Base-by-base conservation (phyloP, 2,888 invertebrate genomes). In the Phaonia tiefii region DNA sequence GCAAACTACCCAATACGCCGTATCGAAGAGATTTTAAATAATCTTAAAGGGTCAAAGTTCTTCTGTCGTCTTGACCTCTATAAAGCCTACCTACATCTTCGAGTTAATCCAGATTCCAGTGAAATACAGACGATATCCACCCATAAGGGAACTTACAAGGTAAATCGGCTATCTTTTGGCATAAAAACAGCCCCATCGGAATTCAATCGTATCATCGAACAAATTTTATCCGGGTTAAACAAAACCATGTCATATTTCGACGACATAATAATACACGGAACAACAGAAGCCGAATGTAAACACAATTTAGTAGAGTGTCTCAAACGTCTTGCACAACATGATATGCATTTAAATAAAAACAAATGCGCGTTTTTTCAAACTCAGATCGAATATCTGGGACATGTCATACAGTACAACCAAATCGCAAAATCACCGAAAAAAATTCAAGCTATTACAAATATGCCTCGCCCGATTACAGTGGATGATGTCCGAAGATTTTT, bases 191-290 rank as follows among this genome's bases (percentile, higher is more conserved):
- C n/a, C n/a, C n/a, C n/a, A n/a, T n/a, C n/a, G n/a, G n/a, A n/a
- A n/a, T n/a, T n/a, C n/a, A n/a, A n/a, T n/a, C n/a, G n/a, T n/a
- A n/a, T n/a, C n/a, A n/a, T n/a, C n/a, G n/a, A n/a, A n/a, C n/a
- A n/a, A n/a, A n/a, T n/a, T n/a, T n/a, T n/a, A n/a, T n/a, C n/a
- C n/a, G n/a, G 77, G 1, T 79, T 83, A 11, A 60, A 82, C 11
- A 80, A 79, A 13, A 79, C 79, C 8, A 80, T 76, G 70, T 74
- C 78, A 74, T 80, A 77, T 75, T 80, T 80, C 60, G 76, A 77
- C 26, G 71, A 80, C 17, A 80, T 80, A 4, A 70, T 80, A 3
- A 39, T 75, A n/a, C 79, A 82, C 46, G 77, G 79, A 15, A 20
- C n/a, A n/a, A n/a, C n/a, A n/a, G n/a, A n/a, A n/a, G n/a, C n/a